Evolutionary conservation across 2,888 invertebrate species (phyloP), one percentile per base, ranked within the genome.

Genomic region (Odontocolon sp.): DNA sequence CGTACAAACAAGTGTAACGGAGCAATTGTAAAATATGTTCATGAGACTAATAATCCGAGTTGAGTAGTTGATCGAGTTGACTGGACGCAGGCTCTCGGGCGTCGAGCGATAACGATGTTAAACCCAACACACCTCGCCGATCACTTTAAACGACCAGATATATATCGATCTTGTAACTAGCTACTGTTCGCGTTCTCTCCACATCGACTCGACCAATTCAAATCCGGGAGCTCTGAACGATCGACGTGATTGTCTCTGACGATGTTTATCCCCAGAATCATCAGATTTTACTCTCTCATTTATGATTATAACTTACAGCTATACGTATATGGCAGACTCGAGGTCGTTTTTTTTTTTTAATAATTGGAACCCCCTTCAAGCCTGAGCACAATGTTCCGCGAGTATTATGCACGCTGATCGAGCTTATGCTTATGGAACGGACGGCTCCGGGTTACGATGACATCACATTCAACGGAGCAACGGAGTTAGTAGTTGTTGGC

Each of bases 381-480:
- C n/a, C n/a, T n/a, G n/a, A n/a, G n/a, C n/a, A n/a, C n/a, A 11
- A 50, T 23, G 45, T 45, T 45, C 45, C n/a, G n/a, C n/a, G 45
- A 45, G 8, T 23, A 26, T n/a, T 23, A 23, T 6, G n/a, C n/a
- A 54, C 33, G 64, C 36, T 50, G 47, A 64, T 64, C 47, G 23
- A 23, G 36, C 11, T 50, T 38, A 36, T 38, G 50, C 64, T 50
- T 64, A 50, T 26, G 64, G 33, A 64, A 50, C 69, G 33, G 50
- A 50, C 69, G 63, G 64, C 80, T 83, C 82, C 82, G 84, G 82
- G 78, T 80, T 79, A 81, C 77, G 82, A 84, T 84, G 85, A 85
- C 82, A 80, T 82, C 82, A 82, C 81, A 80, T 31, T 47, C 56
- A n/a, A n/a, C n/a, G 74, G 42, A 64, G 72, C 63, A 73, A 69